Conservation (phyloP, 2,888 invertebrate genomes). For the Drosophila buzzatii region DNA sequence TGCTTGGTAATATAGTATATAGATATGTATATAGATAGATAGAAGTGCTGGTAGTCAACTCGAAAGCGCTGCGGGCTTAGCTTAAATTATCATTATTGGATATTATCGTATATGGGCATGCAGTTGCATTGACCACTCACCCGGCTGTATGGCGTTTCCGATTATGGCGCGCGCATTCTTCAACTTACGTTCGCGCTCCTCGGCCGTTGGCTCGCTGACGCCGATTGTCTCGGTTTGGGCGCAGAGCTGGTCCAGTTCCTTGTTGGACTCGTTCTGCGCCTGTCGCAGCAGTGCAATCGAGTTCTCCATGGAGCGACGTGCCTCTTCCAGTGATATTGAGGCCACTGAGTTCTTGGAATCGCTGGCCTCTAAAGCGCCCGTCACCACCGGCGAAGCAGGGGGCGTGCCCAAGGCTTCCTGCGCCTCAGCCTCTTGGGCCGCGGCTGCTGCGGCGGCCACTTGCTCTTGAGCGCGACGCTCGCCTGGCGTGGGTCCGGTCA, state of each 20-base stretch:
- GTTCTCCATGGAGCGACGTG: conserved; percentile 87
- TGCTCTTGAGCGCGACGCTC: conserved; percentile 81
- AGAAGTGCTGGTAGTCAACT: conserved; percentile 75
- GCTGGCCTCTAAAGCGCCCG: conserved; percentile 84
- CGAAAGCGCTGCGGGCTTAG: conserved; percentile 73
- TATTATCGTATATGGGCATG: conserved; percentile 22
- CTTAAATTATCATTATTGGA: conserved; percentile 54
- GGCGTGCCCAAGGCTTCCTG: conserved; percentile 78
- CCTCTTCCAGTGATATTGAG: conserved; percentile 87
- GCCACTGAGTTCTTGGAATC: conserved; percentile 87
- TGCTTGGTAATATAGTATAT: conserved; percentile 43
- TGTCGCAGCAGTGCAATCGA: conserved; percentile 88
- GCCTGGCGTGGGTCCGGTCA: conserved; percentile 82
- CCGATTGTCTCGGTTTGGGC: conserved; percentile 84
- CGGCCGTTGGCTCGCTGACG: conserved; percentile 71
- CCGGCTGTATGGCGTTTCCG: conserved; percentile 88
- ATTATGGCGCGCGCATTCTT: conserved; percentile 91
- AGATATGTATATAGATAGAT: conserved; percentile 14
- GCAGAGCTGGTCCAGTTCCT: conserved; percentile 85
- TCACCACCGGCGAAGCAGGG: conserved; percentile 76
- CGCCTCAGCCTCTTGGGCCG: conserved; percentile 57
- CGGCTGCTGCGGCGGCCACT: conserved; percentile 77
- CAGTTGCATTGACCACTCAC: conserved; percentile 74
- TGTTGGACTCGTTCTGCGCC: conserved; percentile 84
- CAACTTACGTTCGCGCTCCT: conserved; percentile 87